Percentiles rank a stretch among this genome's conserved stretches.
phyloP scores from a whole-genome alignment of 2,113 vertebrate species.

The Mastomys natalensis region DNA sequence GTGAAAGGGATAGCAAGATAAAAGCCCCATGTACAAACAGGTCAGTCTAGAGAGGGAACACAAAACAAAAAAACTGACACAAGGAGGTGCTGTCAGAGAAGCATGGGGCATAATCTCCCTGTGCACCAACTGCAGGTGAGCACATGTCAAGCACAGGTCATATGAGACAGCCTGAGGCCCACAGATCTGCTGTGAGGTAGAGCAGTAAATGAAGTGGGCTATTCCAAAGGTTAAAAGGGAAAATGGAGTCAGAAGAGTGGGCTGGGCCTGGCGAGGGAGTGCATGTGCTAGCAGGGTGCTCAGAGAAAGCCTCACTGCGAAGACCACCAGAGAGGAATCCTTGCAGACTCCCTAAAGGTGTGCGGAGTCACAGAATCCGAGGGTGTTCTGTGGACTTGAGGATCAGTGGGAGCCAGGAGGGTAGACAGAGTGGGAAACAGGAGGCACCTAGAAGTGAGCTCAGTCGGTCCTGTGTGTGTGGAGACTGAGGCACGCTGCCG shows the following conservation, averaged over 20 bases:
- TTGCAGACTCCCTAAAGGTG: no score
- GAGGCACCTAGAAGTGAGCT: no score
- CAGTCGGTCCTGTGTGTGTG: not conserved
- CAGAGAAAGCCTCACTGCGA: not conserved
- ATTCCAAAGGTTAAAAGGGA: not conserved
- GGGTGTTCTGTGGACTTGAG: not conserved
- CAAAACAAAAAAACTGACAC: not conserved
- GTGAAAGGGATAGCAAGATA: not conserved
- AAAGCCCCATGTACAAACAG: not conserved
- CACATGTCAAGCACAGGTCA: not conserved
- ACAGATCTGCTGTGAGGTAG: not conserved
- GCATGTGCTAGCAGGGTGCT: not conserved
- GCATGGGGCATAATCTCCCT: not conserved
- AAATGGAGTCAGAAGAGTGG: not conserved
- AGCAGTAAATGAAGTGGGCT: not conserved
- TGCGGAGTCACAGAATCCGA: not conserved
- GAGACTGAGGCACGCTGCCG: not conserved
- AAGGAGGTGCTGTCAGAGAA: no score
- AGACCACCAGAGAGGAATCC: not conserved
- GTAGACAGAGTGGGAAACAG: not conserved
- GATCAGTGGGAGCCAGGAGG: not conserved
- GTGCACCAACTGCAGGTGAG: not conserved
- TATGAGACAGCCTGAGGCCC: not conserved
- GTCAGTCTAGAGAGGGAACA: not conserved
- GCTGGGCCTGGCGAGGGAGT: not conserved